Percentiles rank a stretch among this genome's conserved stretches.
Conservation (phyloP, 2,797 vertebrate genomes). For the Parauchenoglanis ngamensis region DNA sequence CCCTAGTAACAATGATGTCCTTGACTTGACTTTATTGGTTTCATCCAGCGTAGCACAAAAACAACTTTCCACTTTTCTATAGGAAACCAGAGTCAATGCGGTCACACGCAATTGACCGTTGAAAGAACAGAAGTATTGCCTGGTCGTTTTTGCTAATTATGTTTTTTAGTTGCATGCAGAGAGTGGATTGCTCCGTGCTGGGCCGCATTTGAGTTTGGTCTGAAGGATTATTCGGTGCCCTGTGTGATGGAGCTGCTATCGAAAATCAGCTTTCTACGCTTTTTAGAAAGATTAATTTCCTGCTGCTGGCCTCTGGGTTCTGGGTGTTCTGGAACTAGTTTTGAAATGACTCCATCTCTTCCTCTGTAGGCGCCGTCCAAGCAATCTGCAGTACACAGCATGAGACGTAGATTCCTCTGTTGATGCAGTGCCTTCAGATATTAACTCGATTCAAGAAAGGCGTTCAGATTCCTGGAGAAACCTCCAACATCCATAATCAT, state of each 20-base stretch:
- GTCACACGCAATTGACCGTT: background rate
- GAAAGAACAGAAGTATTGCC: background rate
- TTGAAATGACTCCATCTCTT: constrained; percentile 20
- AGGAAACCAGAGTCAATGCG: background rate
- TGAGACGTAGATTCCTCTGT: background rate
- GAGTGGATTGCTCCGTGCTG: constrained; percentile 31
- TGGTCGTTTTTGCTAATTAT: background rate
- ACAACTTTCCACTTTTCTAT: background rate
- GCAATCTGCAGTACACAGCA: constrained; percentile 11
- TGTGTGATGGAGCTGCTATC: constrained; percentile 14
- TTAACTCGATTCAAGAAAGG: background rate
- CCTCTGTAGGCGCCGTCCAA: background rate
- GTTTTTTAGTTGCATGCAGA: background rate
- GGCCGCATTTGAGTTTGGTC: background rate
- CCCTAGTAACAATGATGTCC: background rate
- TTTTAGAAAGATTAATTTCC: constrained; percentile 9
- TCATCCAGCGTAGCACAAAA: background rate
- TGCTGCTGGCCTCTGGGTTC: constrained; percentile 12
- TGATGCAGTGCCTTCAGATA: background rate
- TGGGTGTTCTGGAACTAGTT: constrained; percentile 7
- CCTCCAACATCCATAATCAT: background rate
- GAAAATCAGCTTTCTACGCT: constrained; percentile 25
- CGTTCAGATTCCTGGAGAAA: background rate
- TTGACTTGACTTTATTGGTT: background rate
- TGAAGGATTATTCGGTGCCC: constrained; percentile 13